Evolutionary conservation across 1,140 invertebrate species (phyloP).

Genomic region (Kradibia gibbosae): DNA sequence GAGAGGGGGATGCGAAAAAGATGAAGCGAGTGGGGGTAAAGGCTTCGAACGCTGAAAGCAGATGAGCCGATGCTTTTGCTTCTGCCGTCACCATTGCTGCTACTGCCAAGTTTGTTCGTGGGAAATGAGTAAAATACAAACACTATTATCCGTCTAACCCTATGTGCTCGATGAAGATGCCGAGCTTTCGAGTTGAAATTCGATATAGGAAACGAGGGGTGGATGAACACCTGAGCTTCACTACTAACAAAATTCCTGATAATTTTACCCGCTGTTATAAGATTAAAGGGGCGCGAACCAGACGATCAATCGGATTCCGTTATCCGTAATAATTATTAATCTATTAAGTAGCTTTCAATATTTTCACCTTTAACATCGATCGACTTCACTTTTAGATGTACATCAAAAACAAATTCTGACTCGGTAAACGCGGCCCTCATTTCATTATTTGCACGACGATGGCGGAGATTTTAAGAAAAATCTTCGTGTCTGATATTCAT

Average conservation of each 20-base stretch:
- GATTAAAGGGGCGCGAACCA: no score
- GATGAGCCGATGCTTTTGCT: slow-evolving; percentile 53
- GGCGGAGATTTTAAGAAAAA: neutral
- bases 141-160: neutral
- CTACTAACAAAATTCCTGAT: no score
- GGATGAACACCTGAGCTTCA: no score
- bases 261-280: no score
- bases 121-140: neutral
- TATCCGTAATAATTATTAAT: no score
- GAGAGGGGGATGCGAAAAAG: slow-evolving; percentile 1
- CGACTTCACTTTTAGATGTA: neutral
- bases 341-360: no score
- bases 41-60: slow-evolving; percentile 31
- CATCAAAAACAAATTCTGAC: neutral
- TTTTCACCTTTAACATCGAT: no score
- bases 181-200: no score
- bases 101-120: neutral
- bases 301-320: no score
- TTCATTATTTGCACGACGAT: neutral
- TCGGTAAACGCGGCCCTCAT: neutral
- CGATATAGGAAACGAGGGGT: no score
- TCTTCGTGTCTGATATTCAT: neutral
- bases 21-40: slow-evolving; percentile 52
- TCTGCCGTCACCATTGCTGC: neutral
- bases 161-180: no score